These are phyloP conservation scores for Penaeus indicus DNA, from an alignment of 1,140 invertebrate species.

Conservation along the genomic window DNA sequence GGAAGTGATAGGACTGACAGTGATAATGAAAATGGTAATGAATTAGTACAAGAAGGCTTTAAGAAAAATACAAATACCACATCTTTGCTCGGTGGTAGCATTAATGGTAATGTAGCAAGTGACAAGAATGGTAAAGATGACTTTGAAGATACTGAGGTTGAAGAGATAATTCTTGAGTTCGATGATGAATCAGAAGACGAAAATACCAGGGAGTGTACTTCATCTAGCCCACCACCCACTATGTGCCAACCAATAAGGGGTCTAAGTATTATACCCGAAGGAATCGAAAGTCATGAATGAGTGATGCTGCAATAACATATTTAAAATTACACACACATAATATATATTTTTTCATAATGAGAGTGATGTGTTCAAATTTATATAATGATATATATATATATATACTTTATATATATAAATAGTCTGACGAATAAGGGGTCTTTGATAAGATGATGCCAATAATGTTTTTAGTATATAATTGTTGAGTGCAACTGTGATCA, in stretches of 20 bases:
- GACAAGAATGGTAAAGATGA: not conserved
- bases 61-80: not conserved
- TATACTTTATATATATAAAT: too few relatives aligned
- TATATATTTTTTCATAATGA: not conserved
- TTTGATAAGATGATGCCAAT: too few relatives aligned
- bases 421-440: too few relatives aligned
- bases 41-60: not conserved
- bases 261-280: constrained; percentile 41
- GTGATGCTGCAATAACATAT: not conserved
- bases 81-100: too few relatives aligned
- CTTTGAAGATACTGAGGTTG: not conserved
- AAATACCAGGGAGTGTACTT: constrained; percentile 18
- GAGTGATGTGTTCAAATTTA: too few relatives aligned
- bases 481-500: too few relatives aligned
- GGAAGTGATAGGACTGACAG: not conserved
- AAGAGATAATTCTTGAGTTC: not conserved
- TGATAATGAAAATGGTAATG: not conserved
- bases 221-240: constrained; percentile 27
- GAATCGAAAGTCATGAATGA: not conserved
- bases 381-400: too few relatives aligned
- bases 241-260: constrained; percentile 33
- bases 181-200: not conserved
- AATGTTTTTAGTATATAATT: too few relatives aligned
- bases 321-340: not conserved
- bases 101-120: not conserved